Evolutionary conservation across 2,888 invertebrate species (phyloP).

Genomic region (Macrophya alboannulata): DNA sequence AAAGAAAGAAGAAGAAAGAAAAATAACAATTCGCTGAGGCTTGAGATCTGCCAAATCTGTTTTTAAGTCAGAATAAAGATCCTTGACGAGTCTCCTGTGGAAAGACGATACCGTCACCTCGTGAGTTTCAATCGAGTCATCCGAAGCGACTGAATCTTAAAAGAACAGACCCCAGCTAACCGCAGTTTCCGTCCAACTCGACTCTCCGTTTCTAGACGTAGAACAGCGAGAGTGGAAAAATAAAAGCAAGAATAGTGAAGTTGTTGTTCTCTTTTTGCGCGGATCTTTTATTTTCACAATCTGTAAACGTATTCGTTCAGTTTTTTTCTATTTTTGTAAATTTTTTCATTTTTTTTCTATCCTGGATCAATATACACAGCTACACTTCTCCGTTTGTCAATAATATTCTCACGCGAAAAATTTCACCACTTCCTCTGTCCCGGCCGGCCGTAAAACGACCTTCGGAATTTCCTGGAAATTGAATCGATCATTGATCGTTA

Average conservation of each 20-base stretch:
- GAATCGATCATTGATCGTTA: constrained; percentile 36
- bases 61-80: not conserved
- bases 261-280: constrained; percentile 6
- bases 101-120: constrained; percentile 17
- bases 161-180: constrained; percentile 42
- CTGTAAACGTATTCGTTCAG: constrained; percentile 28
- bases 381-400: not conserved
- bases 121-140: constrained; percentile 45
- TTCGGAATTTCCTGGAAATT: not conserved
- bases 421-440: constrained; percentile 45
- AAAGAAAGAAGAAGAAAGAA: not conserved
- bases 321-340: not conserved
- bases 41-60: not conserved
- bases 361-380: not conserved
- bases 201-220: constrained; percentile 45
- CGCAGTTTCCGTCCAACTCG: constrained; percentile 49
- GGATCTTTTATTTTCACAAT: not conserved
- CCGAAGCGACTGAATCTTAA: constrained; percentile 42
- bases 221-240: constrained; percentile 41
- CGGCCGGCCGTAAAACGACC: not conserved
- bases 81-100: constrained; percentile 24
- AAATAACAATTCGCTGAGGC: not conserved
- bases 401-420: constrained; percentile 22
- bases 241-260: not conserved
- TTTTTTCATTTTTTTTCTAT: too few relatives aligned